These are phyloP conservation scores for Calameuta idolon DNA, from an alignment of 2,888 invertebrate species.

Conservation along the genomic window DNA sequence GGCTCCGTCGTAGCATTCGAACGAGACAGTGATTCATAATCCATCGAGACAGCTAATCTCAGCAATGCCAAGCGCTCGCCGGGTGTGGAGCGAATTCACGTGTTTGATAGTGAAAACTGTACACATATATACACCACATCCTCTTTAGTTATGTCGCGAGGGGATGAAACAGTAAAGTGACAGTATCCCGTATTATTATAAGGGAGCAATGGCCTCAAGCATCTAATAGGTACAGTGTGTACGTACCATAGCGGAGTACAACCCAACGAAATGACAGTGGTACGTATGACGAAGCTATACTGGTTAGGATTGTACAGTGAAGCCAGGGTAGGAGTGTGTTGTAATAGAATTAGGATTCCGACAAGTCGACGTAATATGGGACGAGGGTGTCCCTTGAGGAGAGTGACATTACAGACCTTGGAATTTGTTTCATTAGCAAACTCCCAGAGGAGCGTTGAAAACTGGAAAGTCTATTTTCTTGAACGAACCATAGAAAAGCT, in stretches of 20 bases:
- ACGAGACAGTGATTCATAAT: conserved; percentile 32
- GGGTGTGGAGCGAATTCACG: conserved; percentile 15
- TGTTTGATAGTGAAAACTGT: conserved; percentile 29
- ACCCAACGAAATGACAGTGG: neutral
- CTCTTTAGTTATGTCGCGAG: conserved; percentile 28
- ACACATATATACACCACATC: conserved; percentile 25
- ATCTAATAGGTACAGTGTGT: neutral
- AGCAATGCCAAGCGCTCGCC: conserved; percentile 33
- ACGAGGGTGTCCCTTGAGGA: conserved; percentile 27
- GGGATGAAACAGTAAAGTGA: neutral
- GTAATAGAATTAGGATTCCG: conserved; percentile 36
- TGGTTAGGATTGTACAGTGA: neutral
- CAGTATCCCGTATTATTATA: neutral
- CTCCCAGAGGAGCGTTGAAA: neutral
- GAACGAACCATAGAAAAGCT: neutral
- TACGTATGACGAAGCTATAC: neutral
- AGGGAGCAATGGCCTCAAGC: neutral
- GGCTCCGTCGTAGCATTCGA: neutral
- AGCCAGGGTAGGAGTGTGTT: neutral
- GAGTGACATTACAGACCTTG: neutral
- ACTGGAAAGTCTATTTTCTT: neutral
- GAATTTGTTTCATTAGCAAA: neutral
- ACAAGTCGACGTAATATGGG: conserved; percentile 31
- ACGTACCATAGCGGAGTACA: neutral
- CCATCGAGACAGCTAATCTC: conserved; percentile 42